Evolutionary conservation across 2,797 vertebrate species (phyloP).

Genomic region (Sebastes miniatus): DNA sequence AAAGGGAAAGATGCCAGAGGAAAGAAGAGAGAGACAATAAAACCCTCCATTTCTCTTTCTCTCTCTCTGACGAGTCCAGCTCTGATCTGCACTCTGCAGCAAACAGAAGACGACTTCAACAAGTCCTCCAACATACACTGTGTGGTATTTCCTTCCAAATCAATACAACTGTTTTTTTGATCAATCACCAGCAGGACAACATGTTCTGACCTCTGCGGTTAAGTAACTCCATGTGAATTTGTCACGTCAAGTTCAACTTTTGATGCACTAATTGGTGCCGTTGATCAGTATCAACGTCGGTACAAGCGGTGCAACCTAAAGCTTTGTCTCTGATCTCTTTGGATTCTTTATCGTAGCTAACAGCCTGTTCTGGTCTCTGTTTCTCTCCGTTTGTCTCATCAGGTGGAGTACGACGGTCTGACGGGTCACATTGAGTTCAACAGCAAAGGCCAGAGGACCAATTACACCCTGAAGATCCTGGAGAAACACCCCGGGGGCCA

Average conservation of each 20-base stretch:
- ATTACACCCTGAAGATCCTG: slow-evolving; percentile 90
- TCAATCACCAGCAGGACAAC: no score
- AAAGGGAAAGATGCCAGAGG: neutral
- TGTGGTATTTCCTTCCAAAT: no score
- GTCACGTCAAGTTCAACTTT: neutral
- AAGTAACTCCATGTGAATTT: no score
- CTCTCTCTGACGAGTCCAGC: no score
- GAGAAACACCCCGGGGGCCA: slow-evolving; percentile 88
- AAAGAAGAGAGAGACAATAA: neutral
- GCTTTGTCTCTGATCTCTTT: neutral
- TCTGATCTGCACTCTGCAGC: no score
- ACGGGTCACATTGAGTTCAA: slow-evolving; percentile 92
- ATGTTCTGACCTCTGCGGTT: no score
- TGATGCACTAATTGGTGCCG: neutral
- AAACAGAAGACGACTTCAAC: no score
- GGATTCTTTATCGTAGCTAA: neutral
- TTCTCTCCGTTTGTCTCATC: slow-evolving; percentile 3
- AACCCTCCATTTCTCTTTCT: no score
- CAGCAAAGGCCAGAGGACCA: slow-evolving; percentile 94
- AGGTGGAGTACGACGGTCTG: slow-evolving; percentile 92
- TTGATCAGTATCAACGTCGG: neutral
- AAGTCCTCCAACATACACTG: no score
- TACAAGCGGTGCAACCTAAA: neutral
- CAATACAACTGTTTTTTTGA: no score
- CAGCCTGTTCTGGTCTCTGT: neutral